Evolutionary conservation across 2,797 vertebrate species (phyloP).

Genomic region (Notoglanidium macrostoma): DNA sequence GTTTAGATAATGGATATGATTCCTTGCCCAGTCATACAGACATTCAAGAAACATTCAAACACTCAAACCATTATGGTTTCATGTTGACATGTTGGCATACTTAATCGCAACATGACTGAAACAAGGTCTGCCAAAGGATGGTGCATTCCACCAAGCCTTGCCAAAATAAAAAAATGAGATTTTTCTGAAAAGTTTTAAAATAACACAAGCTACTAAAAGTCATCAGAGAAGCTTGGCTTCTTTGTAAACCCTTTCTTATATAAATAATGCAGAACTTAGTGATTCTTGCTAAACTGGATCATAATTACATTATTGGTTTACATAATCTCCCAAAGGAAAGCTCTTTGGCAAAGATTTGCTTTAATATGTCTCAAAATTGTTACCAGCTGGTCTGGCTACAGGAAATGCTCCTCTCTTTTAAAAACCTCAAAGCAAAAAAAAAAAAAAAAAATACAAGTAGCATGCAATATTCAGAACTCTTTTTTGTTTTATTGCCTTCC

Average conservation of each 20-base stretch:
- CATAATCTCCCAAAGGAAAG: conserved; percentile 74
- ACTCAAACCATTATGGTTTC: conserved; percentile 40
- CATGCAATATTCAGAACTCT: conserved; percentile 68
- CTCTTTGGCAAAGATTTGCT: conserved; percentile 72
- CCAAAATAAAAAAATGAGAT: conserved; percentile 41
- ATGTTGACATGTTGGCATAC: conserved; percentile 41
- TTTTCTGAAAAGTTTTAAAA: conserved; percentile 49
- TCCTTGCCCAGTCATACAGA: conserved; percentile 22
- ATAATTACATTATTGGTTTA: conserved; percentile 78
- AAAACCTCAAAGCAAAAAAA: conserved; percentile 68
- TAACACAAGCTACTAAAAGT: conserved; percentile 56
- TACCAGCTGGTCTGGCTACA: conserved; percentile 76
- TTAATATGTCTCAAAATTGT: conserved; percentile 80
- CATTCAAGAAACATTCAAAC: conserved; percentile 27
- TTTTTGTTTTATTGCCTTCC: conserved; percentile 61
- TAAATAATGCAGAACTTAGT: conserved; percentile 66
- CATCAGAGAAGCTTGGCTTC: conserved; percentile 46
- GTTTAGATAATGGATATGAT: conserved; percentile 36
- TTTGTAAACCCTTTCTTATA: conserved; percentile 59
- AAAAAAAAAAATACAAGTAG: conserved; percentile 66
- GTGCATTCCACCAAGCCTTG: conserved; percentile 24
- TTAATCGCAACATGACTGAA: conserved; percentile 24
- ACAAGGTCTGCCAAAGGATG: conserved; percentile 42
- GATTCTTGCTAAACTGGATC: conserved; percentile 68
- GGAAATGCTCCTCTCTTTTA: conserved; percentile 74